Evolutionary conservation across 1,140 invertebrate genomes (phyloP).

Genomic region (Protaetia brevitarsis): DNA sequence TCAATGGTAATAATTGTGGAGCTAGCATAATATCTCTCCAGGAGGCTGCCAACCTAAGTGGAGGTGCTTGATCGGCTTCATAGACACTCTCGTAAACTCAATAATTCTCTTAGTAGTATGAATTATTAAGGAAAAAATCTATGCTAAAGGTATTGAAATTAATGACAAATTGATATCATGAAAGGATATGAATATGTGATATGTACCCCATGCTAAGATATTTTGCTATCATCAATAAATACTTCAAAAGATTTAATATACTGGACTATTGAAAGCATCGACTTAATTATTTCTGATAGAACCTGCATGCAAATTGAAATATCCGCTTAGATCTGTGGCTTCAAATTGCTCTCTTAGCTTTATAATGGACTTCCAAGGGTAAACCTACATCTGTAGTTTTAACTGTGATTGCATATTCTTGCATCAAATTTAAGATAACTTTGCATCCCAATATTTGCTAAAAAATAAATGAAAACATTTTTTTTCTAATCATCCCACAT

Average conservation of each 20-base stretch:
- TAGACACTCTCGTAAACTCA: conserved; percentile 70
- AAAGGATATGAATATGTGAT: conserved; percentile 60
- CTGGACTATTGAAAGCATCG: conserved; percentile 42
- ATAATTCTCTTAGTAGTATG: conserved; percentile 64
- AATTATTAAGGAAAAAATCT: conserved; percentile 51
- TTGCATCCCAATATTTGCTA: conserved; percentile 75
- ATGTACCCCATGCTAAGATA: conserved; percentile 45
- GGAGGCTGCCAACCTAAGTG: conserved; percentile 57
- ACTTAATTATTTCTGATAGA: conserved; percentile 44
- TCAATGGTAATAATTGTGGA: conserved; percentile 67
- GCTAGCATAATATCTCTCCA: conserved; percentile 79
- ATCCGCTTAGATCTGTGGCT: conserved; percentile 71
- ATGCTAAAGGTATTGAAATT: no score
- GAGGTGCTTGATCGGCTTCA: conserved; percentile 63
- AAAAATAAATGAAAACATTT: conserved; percentile 25
- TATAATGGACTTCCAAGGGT: conserved; percentile 82
- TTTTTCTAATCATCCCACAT: neutral
- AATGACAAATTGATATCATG: conserved; percentile 19
- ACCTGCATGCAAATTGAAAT: conserved; percentile 55
- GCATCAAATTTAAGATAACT: conserved; percentile 75
- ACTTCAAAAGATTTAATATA: conserved; percentile 36
- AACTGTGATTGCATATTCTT: conserved; percentile 83
- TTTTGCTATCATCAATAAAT: conserved; percentile 44
- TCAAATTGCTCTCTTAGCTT: conserved; percentile 84
- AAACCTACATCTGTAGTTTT: conserved; percentile 82